Conservation (phyloP, 2,888 invertebrate genomes). For the Parochlus steinenii region DNA sequence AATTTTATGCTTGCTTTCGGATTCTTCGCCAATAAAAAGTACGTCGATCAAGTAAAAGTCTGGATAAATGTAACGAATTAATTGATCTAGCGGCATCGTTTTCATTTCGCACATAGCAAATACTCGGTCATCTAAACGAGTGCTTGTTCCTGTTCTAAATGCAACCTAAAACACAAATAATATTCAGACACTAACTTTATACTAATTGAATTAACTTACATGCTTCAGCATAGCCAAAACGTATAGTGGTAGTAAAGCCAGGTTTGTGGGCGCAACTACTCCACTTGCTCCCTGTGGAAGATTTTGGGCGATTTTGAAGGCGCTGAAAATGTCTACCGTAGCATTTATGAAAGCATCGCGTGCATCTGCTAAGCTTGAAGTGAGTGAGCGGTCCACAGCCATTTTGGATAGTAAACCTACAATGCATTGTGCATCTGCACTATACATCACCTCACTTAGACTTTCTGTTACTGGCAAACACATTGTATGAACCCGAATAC, state of each 20-base stretch:
- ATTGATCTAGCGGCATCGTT: conserved; percentile 58
- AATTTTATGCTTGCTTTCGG: conserved; percentile 23
- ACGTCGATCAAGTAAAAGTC: conserved; percentile 76
- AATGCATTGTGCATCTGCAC: conserved; percentile 88
- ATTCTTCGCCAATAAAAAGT: conserved; percentile 37
- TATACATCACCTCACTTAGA: conserved; percentile 68
- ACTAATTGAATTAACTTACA: conserved; percentile 32
- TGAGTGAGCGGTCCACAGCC: conserved; percentile 86
- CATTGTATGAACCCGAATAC: conserved; percentile 94
- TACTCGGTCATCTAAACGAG: conserved; percentile 83
- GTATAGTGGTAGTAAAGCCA: conserved; percentile 74
- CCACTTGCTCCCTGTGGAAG: conserved; percentile 39
- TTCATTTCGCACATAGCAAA: conserved; percentile 90
- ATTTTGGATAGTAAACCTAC: conserved; percentile 87
- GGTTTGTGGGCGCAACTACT: conserved; percentile 57
- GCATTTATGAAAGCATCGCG: conserved; percentile 94
- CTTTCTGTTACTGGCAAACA: conserved; percentile 81
- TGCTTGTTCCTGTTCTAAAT: conserved; percentile 75
- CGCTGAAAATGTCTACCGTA: conserved; percentile 71
- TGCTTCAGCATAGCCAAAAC: conserved; percentile 79
- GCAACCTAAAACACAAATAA: conserved; percentile 43
- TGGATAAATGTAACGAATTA: conserved; percentile 80
- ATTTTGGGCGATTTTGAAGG: conserved; percentile 51
- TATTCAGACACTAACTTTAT: conserved; percentile 7
- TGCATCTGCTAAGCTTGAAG: conserved; percentile 78